phyloP scores from a whole-genome alignment of 2,113 vertebrate species.

The Nanorana parkeri region DNA sequence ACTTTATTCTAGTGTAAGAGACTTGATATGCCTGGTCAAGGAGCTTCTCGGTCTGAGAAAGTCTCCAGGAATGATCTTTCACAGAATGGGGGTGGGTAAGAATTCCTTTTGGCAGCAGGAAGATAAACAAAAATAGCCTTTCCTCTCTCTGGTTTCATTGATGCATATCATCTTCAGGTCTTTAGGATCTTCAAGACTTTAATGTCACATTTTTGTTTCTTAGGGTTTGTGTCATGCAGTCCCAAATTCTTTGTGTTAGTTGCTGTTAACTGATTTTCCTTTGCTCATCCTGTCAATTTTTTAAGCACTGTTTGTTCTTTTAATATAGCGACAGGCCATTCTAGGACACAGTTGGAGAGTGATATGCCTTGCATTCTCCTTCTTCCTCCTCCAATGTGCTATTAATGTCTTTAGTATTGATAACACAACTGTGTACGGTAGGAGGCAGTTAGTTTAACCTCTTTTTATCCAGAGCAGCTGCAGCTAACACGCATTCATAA shows the following conservation, averaged over 20 bases:
- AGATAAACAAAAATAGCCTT: slow-evolving; percentile 56
- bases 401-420: slow-evolving; percentile 23
- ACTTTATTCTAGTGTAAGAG: slow-evolving; percentile 6
- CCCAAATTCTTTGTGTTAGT: too few relatives aligned
- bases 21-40: slow-evolving; percentile 33
- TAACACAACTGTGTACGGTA: neutral
- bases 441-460: neutral
- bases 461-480: neutral
- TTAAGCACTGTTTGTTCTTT: neutral
- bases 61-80: slow-evolving; percentile 42
- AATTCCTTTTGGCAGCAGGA: slow-evolving; percentile 29
- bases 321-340: neutral
- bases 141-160: slow-evolving; percentile 43
- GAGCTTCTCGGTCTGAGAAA: slow-evolving; percentile 1
- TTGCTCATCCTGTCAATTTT: neutral
- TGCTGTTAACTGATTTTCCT: neutral
- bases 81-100: slow-evolving; percentile 33
- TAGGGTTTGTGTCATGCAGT: neutral
- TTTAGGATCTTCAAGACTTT: too few relatives aligned
- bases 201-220: neutral
- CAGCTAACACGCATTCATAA: neutral
- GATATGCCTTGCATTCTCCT: neutral
- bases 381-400: neutral
- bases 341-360: neutral
- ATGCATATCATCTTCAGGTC: neutral